These are phyloP conservation scores for Cataglyphis rosenhaueri DNA, from an alignment of 2,888 invertebrate species.

Conservation along the genomic window DNA sequence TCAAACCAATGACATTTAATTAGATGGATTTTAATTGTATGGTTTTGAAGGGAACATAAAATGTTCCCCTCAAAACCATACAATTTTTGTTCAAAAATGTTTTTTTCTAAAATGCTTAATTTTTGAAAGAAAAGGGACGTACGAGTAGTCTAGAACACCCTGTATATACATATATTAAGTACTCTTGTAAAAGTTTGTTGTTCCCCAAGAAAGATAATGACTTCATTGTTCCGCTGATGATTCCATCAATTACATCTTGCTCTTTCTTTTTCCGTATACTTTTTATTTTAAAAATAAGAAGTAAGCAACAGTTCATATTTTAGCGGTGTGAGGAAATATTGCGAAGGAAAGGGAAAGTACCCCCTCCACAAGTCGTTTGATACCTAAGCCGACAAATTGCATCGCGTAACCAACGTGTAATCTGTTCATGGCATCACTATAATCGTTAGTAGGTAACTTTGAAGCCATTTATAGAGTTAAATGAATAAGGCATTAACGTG, in stretches of 20 bases:
- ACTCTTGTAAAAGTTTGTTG: background rate
- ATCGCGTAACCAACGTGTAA: background rate
- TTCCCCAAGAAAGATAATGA: background rate
- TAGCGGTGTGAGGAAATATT: background rate
- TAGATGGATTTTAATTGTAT: too few relatives aligned
- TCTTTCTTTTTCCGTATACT: background rate
- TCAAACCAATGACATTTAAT: too few relatives aligned
- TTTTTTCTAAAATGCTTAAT: too few relatives aligned
- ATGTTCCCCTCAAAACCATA: too few relatives aligned
- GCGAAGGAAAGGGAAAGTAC: background rate
- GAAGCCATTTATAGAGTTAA: constrained; percentile 32
- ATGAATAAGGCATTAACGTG: constrained; percentile 11
- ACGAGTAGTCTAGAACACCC: too few relatives aligned
- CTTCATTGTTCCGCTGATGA: background rate
- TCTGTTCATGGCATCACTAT: background rate
- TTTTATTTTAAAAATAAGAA: background rate
- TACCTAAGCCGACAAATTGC: constrained; percentile 21
- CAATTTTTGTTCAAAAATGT: too few relatives aligned
- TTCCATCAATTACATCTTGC: background rate
- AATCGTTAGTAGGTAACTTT: constrained; percentile 31
- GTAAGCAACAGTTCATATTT: background rate
- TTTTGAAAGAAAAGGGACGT: too few relatives aligned
- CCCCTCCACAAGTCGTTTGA: background rate
- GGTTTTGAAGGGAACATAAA: too few relatives aligned
- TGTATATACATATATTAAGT: background rate